These are phyloP conservation scores for Diorhabda carinulata DNA, from an alignment of 1,140 invertebrate species.

Conservation along the genomic window DNA sequence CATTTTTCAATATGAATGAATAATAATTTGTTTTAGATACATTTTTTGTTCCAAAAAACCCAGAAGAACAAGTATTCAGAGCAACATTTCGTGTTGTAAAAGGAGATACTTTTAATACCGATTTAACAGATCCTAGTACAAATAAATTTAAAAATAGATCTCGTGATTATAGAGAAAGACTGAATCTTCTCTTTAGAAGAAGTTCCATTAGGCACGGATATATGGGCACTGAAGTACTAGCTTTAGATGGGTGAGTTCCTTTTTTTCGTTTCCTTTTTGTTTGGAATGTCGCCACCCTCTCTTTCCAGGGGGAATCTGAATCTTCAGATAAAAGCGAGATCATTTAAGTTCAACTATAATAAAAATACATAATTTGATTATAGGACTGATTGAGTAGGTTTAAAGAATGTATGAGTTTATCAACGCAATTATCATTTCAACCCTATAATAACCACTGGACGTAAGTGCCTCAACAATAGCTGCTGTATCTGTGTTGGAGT, in stretches of 20 bases:
- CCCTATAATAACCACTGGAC: too few species aligned
- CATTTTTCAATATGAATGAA: too few species aligned
- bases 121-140: slow-evolving; percentile 63
- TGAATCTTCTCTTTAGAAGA: slow-evolving; percentile 69
- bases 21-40: slow-evolving; percentile 61
- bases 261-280: neutral
- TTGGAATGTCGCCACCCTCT: neutral
- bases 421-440: too few species aligned
- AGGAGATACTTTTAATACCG: slow-evolving; percentile 62
- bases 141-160: slow-evolving; percentile 62
- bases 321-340: too few species aligned
- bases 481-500: too few species aligned
- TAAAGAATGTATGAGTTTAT: too few species aligned
- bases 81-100: slow-evolving; percentile 67
- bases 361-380: too few species aligned
- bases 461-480: too few species aligned
- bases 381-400: too few species aligned
- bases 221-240: slow-evolving; percentile 65
- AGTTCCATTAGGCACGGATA: slow-evolving; percentile 67
- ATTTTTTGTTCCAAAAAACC: slow-evolving; percentile 69
- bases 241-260: slow-evolving; percentile 70
- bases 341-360: too few species aligned
- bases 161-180: slow-evolving; percentile 67
- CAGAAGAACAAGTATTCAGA: slow-evolving; percentile 73
- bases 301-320: too few species aligned